Percentiles rank a stretch among this genome's conserved stretches.
phyloP scores from a whole-genome alignment of 2,888 invertebrate species.

The Polymixis flavicincta region DNA sequence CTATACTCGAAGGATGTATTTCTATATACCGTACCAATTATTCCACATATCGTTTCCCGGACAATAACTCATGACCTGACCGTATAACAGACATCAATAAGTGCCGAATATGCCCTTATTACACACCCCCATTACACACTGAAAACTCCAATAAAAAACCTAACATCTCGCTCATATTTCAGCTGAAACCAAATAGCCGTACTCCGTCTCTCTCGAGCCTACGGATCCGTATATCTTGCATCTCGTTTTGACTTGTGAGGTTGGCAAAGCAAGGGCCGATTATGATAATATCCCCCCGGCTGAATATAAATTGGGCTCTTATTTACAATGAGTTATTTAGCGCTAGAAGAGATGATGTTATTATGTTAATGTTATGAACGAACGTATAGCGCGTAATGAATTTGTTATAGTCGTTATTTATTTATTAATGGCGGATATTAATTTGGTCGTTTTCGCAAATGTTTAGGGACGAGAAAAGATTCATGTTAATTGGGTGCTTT shows the following conservation, averaged over 20 bases:
- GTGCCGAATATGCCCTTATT: constrained; percentile 67
- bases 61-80: constrained; percentile 1
- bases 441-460: constrained; percentile 8
- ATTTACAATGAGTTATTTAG: constrained; percentile 88
- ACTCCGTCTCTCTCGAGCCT: constrained; percentile 64
- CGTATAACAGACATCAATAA: constrained; percentile 46
- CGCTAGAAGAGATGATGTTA: constrained; percentile 76
- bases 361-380: constrained; percentile 84
- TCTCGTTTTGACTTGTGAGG: constrained; percentile 66
- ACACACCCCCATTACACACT: constrained; percentile 71
- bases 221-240: constrained; percentile 46
- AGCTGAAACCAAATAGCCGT: constrained; percentile 70
- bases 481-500: neutral
- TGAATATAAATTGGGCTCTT: constrained; percentile 88
- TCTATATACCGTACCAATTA: neutral
- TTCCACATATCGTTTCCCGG: neutral
- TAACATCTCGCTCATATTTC: constrained; percentile 78
- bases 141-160: constrained; percentile 83
- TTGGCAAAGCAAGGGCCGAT: constrained; percentile 74
- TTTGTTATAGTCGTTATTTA: constrained; percentile 64
- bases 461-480: neutral
- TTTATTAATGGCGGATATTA: constrained; percentile 49
- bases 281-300: constrained; percentile 83
- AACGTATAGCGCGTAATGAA: constrained; percentile 73
- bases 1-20: neutral